A percentile compares a stretch with the other conserved stretches of the same genome.
These are phyloP conservation scores for Gopherus evgoodei DNA, from an alignment of 2,113 vertebrate genomes.

Conservation along the genomic window DNA sequence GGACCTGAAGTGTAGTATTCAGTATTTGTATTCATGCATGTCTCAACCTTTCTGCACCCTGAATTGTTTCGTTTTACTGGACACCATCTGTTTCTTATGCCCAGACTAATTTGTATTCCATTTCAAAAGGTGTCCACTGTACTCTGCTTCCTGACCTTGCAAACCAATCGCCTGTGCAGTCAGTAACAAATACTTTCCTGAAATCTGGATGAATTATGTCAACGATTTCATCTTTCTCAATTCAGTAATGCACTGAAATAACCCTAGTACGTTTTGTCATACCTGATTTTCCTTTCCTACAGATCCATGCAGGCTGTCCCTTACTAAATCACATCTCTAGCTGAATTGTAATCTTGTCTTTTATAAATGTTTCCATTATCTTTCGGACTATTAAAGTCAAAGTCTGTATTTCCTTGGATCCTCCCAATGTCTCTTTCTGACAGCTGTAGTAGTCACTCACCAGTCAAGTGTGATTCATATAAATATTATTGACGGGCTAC, in stretches of 20 bases:
- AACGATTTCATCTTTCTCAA: slow-evolving; percentile 47
- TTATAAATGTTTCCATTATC: slow-evolving; percentile 47
- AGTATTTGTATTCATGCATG: not conserved
- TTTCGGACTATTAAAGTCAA: slow-evolving; percentile 25
- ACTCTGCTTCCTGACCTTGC: slow-evolving; percentile 64
- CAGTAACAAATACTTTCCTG: slow-evolving; percentile 63
- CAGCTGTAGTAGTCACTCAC: not conserved
- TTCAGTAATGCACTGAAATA: slow-evolving; percentile 53
- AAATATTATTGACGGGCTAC: slow-evolving; percentile 39
- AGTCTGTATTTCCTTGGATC: slow-evolving; percentile 6
- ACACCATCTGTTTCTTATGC: slow-evolving; percentile 59
- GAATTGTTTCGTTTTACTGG: slow-evolving; percentile 65
- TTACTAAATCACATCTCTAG: slow-evolving; percentile 49
- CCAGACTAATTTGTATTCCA: slow-evolving; percentile 56
- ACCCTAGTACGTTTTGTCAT: slow-evolving; percentile 58
- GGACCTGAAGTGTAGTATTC: slow-evolving; percentile 24
- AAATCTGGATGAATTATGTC: slow-evolving; percentile 61
- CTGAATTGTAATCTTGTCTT: slow-evolving; percentile 48
- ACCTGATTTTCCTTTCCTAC: slow-evolving; percentile 54
- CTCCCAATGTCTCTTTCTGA: slow-evolving; percentile 31
- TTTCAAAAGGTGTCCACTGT: slow-evolving; percentile 41
- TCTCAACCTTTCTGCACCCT: slow-evolving; percentile 27
- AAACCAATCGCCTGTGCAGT: slow-evolving; percentile 55
- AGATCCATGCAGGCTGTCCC: slow-evolving; percentile 23
- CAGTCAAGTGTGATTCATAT: slow-evolving; percentile 14